Evolutionary conservation across 1,140 invertebrate genomes (phyloP), one percentile per base, ranked within the genome.

Genomic region (Calephelis nemesis): DNA sequence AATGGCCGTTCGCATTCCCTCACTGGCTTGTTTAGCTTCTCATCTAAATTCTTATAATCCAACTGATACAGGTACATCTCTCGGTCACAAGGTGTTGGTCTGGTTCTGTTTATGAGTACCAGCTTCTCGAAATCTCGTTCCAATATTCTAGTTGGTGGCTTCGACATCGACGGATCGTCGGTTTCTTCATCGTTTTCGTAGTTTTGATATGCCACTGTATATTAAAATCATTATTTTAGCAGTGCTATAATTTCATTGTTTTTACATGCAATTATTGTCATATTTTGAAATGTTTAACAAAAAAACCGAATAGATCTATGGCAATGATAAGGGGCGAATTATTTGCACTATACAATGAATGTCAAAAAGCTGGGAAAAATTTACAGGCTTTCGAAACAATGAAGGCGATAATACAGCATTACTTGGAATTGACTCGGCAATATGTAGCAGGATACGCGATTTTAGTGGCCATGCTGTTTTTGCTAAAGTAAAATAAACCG

Each of bases 11-110:
- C 76, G 72, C 88, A 91, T 65, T 86, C 81, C 15, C 75, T 77
- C n/a, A 85, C 42, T 10, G 84, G 87, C 47, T 84, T 88, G 62
- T 85, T 87, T 7, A 89, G 71, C 66, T 90, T 90, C 48, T 84
- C 81, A 30, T 89, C 82, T 15, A 90, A 75, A 48, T 90, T 90
- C 49, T 80, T 86, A 65, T 88, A 87, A 7, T 90, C 82, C 12
- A 89, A 66, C 63, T 91, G 87, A 69, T 89, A 90, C 0, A 92
- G 70, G 54, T 74, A 88, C 86, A 94, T 93, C 73, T 96, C 94
- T 81, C 95, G 93, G 83, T 97, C 96, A 81, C 96, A 98, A 1
- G 96, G 95, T 71, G 95, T 94, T 0, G 95, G 95, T 52, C 94
- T 92, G 0, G 97, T 97, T 70, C 96, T 93, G 69, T 96, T 96